phyloP scores from a whole-genome alignment of 2,888 invertebrate genomes.

The Minunthozetes semirufus region DNA sequence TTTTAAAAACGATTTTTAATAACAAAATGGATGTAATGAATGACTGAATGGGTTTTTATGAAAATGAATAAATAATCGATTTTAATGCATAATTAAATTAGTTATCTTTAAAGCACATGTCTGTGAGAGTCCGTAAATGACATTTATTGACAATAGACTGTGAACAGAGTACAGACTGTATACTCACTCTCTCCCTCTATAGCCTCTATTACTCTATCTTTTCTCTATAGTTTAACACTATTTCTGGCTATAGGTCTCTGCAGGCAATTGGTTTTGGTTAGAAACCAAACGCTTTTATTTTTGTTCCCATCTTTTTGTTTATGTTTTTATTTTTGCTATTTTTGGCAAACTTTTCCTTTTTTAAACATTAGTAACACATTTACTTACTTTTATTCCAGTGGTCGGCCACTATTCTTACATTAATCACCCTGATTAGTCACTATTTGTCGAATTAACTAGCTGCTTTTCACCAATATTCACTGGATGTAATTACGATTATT shows the following conservation, averaged over 20 bases:
- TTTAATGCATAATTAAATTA: conserved; percentile 29
- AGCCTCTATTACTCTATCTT: no score
- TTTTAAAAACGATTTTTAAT: neutral
- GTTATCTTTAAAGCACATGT: conserved; percentile 19
- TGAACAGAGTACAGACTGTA: neutral
- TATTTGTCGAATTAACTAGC: neutral
- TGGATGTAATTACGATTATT: neutral
- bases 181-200: neutral
- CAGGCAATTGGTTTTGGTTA: neutral
- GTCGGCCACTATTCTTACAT: neutral
- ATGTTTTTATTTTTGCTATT: conserved; percentile 8
- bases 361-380: neutral
- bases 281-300: neutral
- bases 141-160: neutral
- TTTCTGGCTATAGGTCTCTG: neutral
- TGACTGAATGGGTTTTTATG: conserved; percentile 6
- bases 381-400: neutral
- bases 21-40: neutral
- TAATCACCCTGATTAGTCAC: neutral
- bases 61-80: conserved; percentile 23
- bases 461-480: neutral
- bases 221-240: neutral
- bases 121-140: neutral
- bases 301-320: neutral
- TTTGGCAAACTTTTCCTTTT: no score